Percentiles rank a stretch among this genome's conserved stretches.
Conservation (phyloP, 2,113 vertebrate genomes). For the Cyprinus carpio region DNA sequence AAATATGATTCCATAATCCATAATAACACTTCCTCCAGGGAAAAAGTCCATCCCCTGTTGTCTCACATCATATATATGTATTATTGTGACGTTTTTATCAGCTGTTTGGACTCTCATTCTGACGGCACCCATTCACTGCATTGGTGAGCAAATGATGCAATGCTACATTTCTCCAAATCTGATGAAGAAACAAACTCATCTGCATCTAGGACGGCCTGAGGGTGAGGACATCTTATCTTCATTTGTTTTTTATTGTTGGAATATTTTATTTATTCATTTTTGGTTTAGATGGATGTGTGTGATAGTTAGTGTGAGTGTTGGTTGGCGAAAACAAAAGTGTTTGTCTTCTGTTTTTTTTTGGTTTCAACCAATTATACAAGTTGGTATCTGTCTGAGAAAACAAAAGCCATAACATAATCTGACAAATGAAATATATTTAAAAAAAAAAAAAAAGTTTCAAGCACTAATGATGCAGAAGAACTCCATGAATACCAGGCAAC, state of each 20-base stretch:
- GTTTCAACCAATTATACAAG: background rate
- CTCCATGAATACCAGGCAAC: conserved; percentile 52
- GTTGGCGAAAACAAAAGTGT: background rate
- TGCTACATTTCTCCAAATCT: background rate
- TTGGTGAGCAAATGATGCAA: background rate
- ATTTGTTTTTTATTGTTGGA: no score
- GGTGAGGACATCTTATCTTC: no score
- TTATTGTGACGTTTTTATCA: background rate
- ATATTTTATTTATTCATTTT: no score
- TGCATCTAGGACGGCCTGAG: background rate
- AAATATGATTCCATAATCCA: no score
- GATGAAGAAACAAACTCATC: no score
- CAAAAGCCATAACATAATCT: conserved; percentile 26
- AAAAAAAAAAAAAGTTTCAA: conserved; percentile 41
- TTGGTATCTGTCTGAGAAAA: background rate
- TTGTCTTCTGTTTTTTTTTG: background rate
- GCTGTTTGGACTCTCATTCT: background rate
- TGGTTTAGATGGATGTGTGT: background rate
- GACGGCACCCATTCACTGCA: background rate
- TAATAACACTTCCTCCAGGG: no score
- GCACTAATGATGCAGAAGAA: conserved; percentile 52
- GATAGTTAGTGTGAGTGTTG: background rate
- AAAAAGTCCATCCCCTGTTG: no score
- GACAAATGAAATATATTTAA: conserved; percentile 20
- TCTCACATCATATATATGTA: no score